phyloP scores from a whole-genome alignment of 2,113 vertebrate species.

The Paraplagusia blochii region DNA sequence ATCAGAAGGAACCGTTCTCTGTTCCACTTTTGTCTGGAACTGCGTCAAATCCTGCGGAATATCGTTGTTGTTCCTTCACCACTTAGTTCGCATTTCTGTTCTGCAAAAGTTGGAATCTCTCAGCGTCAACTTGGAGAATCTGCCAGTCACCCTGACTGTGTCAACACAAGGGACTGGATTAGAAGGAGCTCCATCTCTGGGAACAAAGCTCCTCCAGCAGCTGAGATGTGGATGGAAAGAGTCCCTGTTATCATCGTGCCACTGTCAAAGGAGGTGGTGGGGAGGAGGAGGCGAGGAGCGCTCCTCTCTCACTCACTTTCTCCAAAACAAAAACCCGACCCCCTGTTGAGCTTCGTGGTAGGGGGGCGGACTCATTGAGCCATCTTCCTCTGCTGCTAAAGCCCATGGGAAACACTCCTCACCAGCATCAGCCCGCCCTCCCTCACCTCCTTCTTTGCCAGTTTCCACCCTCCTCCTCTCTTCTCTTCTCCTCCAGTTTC shows the following conservation, averaged over 20 bases:
- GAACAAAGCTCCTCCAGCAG: slow-evolving; percentile 51
- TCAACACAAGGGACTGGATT: slow-evolving; percentile 16
- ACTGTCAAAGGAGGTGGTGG: slow-evolving; percentile 13
- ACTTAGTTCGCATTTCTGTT: no score
- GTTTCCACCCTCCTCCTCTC: slow-evolving; percentile 4
- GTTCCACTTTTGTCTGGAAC: no score
- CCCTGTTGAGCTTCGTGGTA: slow-evolving; percentile 42
- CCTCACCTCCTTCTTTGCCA: slow-evolving; percentile 24
- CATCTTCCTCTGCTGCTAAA: slow-evolving; percentile 53
- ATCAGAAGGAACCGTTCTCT: no score
- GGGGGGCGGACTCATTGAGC: slow-evolving; percentile 40
- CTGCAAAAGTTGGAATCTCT: no score
- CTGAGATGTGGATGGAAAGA: slow-evolving; percentile 23
- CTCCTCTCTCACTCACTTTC: slow-evolving; percentile 10
- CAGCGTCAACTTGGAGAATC: no score
- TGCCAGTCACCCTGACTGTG: no score
- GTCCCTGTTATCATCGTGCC: slow-evolving; percentile 26
- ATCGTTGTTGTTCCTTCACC: no score
- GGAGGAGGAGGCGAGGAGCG: no score
- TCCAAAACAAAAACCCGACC: slow-evolving; percentile 54
- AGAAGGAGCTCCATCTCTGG: slow-evolving; percentile 19
- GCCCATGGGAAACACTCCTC: slow-evolving; percentile 54
- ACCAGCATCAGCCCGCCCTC: slow-evolving; percentile 19
- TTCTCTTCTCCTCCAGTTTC: background rate
- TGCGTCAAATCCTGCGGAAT: no score